Evolutionary conservation across 2,888 invertebrate species (phyloP).

Genomic region (Eilema caniola): DNA sequence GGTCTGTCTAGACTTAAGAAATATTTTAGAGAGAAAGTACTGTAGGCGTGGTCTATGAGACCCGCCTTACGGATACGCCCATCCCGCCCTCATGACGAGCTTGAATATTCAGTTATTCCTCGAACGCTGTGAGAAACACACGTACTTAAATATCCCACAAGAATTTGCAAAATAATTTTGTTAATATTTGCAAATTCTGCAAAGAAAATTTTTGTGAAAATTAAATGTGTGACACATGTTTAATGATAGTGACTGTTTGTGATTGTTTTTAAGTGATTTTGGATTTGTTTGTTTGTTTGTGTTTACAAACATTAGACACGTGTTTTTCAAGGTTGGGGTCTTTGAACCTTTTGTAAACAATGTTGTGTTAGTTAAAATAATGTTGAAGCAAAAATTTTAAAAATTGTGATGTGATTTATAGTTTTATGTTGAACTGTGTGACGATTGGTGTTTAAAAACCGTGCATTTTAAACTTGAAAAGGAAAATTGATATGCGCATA

Average conservation of each 20-base stretch:
- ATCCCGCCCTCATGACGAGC: conserved; percentile 26
- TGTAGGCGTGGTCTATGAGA: conserved; percentile 45
- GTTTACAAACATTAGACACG: conserved; percentile 57
- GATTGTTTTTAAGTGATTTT: conserved; percentile 13
- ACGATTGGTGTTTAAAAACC: not conserved
- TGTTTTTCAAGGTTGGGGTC: conserved; percentile 47
- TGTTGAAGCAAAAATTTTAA: not conserved
- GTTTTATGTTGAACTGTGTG: conserved; percentile 2
- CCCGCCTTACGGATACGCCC: conserved; percentile 37
- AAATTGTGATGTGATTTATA: conserved; percentile 9
- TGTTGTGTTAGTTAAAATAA: not conserved
- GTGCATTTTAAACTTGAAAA: not conserved
- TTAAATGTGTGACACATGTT: not conserved
- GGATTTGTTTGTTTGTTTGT: conserved; percentile 45
- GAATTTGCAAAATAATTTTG: not conserved
- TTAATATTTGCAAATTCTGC: not conserved
- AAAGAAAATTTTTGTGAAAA: not conserved
- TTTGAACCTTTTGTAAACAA: conserved; percentile 40
- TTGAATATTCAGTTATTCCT: conserved; percentile 24
- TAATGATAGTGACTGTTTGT: conserved; percentile 8
- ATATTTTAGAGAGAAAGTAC: conserved; percentile 52
- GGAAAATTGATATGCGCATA: not conserved
- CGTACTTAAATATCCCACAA: conserved; percentile 9
- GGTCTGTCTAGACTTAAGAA: conserved; percentile 54
- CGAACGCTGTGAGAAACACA: not conserved